These are phyloP conservation scores for Hycleus phaleratus DNA, from an alignment of 1,140 invertebrate species.

Conservation along the genomic window DNA sequence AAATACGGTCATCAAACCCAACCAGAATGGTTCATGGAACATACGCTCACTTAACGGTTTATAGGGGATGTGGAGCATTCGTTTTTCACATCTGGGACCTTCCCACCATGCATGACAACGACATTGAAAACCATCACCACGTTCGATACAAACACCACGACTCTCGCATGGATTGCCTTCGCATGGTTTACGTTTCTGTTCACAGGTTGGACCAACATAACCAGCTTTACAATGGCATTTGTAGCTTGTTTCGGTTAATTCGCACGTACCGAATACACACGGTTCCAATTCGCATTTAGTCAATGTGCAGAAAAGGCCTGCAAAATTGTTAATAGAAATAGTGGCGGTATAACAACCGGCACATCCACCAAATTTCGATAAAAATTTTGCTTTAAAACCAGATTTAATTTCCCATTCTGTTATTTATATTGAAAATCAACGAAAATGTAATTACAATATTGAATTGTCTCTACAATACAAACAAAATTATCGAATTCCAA, in stretches of 20 bases:
- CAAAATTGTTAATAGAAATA: neutral
- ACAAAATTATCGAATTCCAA: too few species aligned
- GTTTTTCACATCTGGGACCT: conserved; percentile 48
- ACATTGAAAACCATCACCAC: conserved; percentile 55
- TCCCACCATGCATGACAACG: conserved; percentile 58
- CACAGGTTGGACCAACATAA: conserved; percentile 57
- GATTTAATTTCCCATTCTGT: neutral
- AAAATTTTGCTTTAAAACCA: neutral
- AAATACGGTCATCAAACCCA: conserved; percentile 70
- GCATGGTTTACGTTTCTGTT: conserved; percentile 57
- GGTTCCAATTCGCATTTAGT: conserved; percentile 63
- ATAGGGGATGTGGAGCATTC: conserved; percentile 57
- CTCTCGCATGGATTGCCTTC: conserved; percentile 61
- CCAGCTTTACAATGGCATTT: conserved; percentile 55
- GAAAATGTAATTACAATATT: too few species aligned
- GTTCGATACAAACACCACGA: conserved; percentile 58
- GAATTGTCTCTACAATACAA: too few species aligned
- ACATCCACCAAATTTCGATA: too few species aligned
- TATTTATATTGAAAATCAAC: too few species aligned
- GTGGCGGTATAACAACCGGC: neutral
- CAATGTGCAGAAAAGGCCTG: conserved; percentile 60
- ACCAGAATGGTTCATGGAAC: conserved; percentile 76
- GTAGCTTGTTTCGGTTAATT: conserved; percentile 47
- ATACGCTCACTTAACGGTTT: conserved; percentile 64
- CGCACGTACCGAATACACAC: conserved; percentile 62